Percentiles rank a stretch among this genome's conserved stretches.
These are phyloP conservation scores for Drosophila mauritiana DNA, from an alignment of 1,140 invertebrate species.

Conservation along the genomic window DNA sequence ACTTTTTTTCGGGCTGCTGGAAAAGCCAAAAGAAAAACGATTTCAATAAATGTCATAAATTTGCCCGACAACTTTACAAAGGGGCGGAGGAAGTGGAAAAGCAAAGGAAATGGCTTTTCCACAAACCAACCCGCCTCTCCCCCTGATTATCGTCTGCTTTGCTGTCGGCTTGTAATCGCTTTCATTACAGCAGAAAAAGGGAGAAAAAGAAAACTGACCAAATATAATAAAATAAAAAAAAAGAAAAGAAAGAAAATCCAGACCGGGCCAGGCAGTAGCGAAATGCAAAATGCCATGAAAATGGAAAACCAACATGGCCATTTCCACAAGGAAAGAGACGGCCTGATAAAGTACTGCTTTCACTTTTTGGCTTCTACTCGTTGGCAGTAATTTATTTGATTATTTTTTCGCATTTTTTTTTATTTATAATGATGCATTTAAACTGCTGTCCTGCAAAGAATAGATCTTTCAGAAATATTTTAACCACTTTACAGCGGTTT, in stretches of 20 bases:
- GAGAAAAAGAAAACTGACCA: slow-evolving; percentile 39
- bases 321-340: slow-evolving; percentile 25
- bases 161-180: slow-evolving; percentile 52
- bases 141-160: slow-evolving; percentile 50
- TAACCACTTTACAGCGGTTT: slow-evolving; percentile 17
- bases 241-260: slow-evolving; percentile 17
- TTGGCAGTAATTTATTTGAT: slow-evolving; percentile 18
- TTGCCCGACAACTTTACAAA: slow-evolving; percentile 51
- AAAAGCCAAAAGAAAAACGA: slow-evolving; percentile 30
- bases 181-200: slow-evolving; percentile 39
- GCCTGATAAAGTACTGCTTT: slow-evolving; percentile 37
- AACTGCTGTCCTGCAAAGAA: slow-evolving; percentile 13
- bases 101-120: slow-evolving; percentile 44
- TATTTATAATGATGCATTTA: slow-evolving; percentile 34
- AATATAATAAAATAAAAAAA: slow-evolving; percentile 40
- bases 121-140: neutral
- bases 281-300: slow-evolving; percentile 37
- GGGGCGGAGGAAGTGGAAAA: slow-evolving; percentile 1
- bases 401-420: slow-evolving; percentile 9
- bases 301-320: slow-evolving; percentile 59
- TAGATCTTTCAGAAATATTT: slow-evolving; percentile 12
- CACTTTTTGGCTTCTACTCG: slow-evolving; percentile 32
- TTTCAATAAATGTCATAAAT: slow-evolving; percentile 64
- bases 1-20: neutral
- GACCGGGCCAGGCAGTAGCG: slow-evolving; percentile 1